Evolutionary conservation across 2,113 vertebrate genomes (phyloP), one percentile per base, ranked within the genome.

Genomic region (Lophura nycthemera): DNA sequence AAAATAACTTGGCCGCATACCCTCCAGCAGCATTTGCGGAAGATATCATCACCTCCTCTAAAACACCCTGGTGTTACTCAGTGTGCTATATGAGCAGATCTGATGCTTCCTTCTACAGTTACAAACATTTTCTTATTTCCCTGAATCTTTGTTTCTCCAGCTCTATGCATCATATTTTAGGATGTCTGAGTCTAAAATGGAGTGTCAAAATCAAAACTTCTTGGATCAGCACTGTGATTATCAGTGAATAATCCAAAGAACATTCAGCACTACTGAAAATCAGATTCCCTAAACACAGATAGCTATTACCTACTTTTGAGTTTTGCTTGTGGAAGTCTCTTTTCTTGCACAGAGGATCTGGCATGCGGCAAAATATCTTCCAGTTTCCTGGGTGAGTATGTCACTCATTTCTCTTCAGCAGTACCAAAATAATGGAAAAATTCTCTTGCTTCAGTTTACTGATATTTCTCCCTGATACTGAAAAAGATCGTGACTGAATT

Each of bases 161-260:
- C 0, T 70, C 29, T 50, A 60, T 34, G 74, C 1, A 48, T 5
- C 7, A 0, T 42, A 30, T 74, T 95, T 85, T 67, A 75, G 10
- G 86, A 47, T 5, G 11, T 24, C 42, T 21, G 15, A 6, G 36
- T n/a, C 30, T 80, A 80, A 87, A 85, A 48, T 3, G 3, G 27
- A 22, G 38, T 47, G 24, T 19, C 24, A 80, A 92, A 89, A 77
- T 47, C 50, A 3, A 30, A 50, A 45, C 45, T 63, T 27, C 36
- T 66, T 24, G 36, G 7, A 89, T 77, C 20, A 40, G 48, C 20
- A 66, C 14, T 22, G 27, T 65, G 20, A 76, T 54, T 63, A 69
- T 45, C 29, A 76, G 34, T 1, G 6, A 14, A 20, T 27, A 32
- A 43, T 13, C 22, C 2, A 7, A 59, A 0, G 1, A 42, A 73